Percentiles rank a stretch among this genome's conserved stretches.
These are phyloP conservation scores for Himalopsyche tibetana DNA, from an alignment of 2,888 invertebrate species.

Conservation along the genomic window DNA sequence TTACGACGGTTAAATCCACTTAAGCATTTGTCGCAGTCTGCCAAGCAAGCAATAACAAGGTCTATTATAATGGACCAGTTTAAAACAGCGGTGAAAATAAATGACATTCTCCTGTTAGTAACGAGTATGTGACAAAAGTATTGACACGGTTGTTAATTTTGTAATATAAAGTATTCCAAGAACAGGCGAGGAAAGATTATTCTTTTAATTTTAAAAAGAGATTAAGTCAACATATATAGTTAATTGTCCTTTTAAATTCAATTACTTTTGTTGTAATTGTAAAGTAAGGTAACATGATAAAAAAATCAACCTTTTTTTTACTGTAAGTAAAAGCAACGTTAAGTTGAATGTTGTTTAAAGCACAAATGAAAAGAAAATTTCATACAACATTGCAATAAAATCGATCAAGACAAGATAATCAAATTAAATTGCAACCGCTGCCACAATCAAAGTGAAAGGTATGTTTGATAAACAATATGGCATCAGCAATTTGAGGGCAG, in stretches of 20 bases:
- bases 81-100: not conserved
- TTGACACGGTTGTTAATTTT: not conserved
- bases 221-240: too few species aligned
- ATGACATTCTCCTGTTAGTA: not conserved
- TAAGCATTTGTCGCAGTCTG: not conserved
- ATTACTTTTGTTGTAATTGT: too few species aligned
- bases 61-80: not conserved
- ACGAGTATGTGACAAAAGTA: not conserved
- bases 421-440: not conserved
- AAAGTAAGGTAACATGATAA: too few species aligned
- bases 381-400: not conserved
- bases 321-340: too few species aligned
- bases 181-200: too few species aligned
- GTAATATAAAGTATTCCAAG: not conserved
- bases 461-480: not conserved
- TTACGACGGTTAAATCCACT: not conserved
- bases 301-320: too few species aligned
- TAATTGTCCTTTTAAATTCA: too few species aligned
- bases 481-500: not conserved
- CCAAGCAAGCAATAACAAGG: not conserved
- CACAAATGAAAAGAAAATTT: not conserved
- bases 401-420: not conserved
- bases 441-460: constrained; percentile 7
- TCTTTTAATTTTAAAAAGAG: too few species aligned
- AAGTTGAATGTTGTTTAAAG: too few species aligned